A percentile compares a stretch with the other conserved stretches of the same genome.
phyloP scores from a whole-genome alignment of 2,888 invertebrate species.

The Cistogaster globosa region DNA sequence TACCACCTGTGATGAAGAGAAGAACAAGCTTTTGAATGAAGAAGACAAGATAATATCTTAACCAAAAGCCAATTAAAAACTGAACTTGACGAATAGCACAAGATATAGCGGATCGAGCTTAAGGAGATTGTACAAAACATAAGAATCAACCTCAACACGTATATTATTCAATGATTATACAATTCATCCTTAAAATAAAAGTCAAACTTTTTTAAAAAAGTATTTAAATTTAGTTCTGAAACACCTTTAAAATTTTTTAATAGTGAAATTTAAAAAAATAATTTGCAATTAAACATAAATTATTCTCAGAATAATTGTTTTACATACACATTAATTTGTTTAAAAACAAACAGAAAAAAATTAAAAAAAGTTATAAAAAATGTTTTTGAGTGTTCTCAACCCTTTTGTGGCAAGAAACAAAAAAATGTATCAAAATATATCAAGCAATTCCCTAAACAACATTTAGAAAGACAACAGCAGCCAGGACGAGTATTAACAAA shows the following conservation, averaged over 20 bases:
- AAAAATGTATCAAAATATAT: constrained; percentile 11
- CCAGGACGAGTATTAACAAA: constrained; percentile 12
- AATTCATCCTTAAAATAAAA: no score
- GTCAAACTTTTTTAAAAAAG: no score
- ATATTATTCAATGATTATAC: no score
- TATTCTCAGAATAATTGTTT: background rate
- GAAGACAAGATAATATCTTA: no score
- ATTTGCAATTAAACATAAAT: background rate
- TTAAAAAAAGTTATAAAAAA: constrained; percentile 12
- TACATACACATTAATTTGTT: background rate
- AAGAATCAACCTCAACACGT: no score
- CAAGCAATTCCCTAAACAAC: constrained; percentile 38
- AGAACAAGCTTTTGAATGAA: no score
- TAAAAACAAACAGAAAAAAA: background rate
- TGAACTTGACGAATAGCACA: no score
- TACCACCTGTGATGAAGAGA: no score
- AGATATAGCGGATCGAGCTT: no score
- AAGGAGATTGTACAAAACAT: no score
- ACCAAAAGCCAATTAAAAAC: no score
- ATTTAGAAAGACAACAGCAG: constrained; percentile 43
- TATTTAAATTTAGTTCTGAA: no score
- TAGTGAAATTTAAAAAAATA: background rate
- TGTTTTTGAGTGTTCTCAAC: constrained; percentile 51
- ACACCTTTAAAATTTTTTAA: background rate
- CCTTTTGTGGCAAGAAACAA: constrained; percentile 38